Evolutionary conservation across 2,888 invertebrate species (phyloP), one percentile per base, ranked within the genome.

Genomic region (Prenolepis imparis): DNA sequence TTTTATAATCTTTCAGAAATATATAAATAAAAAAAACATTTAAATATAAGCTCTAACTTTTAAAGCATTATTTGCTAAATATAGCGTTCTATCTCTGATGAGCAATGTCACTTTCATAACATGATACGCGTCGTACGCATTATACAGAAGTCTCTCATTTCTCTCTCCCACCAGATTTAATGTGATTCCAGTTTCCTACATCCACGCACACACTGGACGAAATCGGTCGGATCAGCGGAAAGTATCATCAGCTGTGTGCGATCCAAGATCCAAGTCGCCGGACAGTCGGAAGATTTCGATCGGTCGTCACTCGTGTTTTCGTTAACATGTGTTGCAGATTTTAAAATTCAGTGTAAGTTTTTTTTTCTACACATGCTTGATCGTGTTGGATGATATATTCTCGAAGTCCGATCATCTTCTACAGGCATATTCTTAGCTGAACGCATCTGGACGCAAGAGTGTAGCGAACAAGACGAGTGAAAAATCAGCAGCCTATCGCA

Each of bases 111-210:
- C 44, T 73, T 72, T 78, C 59, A 24, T 36, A 52, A n/a, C 15
- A 80, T 15, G 32, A 28, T 39, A 55, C 39, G 32, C 72, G 41
- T 24, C 57, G 32, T 63, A 73, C 82, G 63, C 83, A 86, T 90
- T 90, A 84, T 84, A 85, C 81, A 84, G 64, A 59, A 67, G 59
- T 28, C 55, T 77, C 77, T 12, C n/a, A 36, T 72, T 5, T 73
- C 66, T 82, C 28, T 44, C 86, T 77, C 70, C 52, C 84, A 82
- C 89, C 88, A 85, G 83, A 44, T 74, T 67, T 86, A 75, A 84
- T 87, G n/a, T 52, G 85, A 91, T 90, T 91, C 86, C 86, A 84
- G 86, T 85, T 89, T 83, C 73, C 78, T 85, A 24, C 21, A 74
- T 28, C 44, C 41, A n/a, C 64, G 4, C 18, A 82, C 52, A 8